Base-by-base conservation (phyloP, 2,113 vertebrate genomes). In the Ellobius talpinus region DNA sequence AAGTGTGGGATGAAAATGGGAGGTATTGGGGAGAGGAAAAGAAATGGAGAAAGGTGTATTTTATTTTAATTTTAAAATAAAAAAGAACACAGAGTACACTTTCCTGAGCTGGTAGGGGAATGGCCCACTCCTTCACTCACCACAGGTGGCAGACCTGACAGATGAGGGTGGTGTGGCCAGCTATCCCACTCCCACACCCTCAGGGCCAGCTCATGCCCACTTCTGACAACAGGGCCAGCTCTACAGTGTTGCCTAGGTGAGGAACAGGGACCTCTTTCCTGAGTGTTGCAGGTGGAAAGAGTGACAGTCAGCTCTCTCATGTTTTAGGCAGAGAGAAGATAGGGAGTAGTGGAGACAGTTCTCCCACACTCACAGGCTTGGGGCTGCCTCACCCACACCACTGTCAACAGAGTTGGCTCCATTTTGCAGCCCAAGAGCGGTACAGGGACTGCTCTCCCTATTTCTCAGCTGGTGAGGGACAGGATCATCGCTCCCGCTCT, bases 51-150 rank as follows among this genome's bases (percentile, higher is more conserved):
- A 47, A 31, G 13, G 17, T 31, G 26, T 31, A 31, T 31, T 77
- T 14, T 45, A 50, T 31, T 50, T 50, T 78, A 52, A 33, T 19
- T 79, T 79, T 36, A 79, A 79, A 36, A 79, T 10, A 9, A 36
- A 79, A 47, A 52, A 52, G 29, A 52, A 78, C 2, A 52, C 14
- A 19, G 7, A 19, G 36, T 10, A 72, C 17, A 39, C 36, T 39
- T 72, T 72, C 7, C 36, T 39, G 70, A 72, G 7, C 36, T 72
- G 17, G 19, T n/a, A 72, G 3, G 66, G 17, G 8, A n/a, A 39
- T 8, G 36, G 1, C n/a, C 8, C 21, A n/a, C 3, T 21, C 7
- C 19, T 17, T 72, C 24, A 8, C 36, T 6, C 17, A 21, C 8
- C 70, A 72, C 36, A 21, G 36, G 3, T 39, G 14, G 7, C 8